These are phyloP conservation scores for Tetramorium simillimum DNA, from an alignment of 1,140 invertebrate genomes.

Conservation along the genomic window DNA sequence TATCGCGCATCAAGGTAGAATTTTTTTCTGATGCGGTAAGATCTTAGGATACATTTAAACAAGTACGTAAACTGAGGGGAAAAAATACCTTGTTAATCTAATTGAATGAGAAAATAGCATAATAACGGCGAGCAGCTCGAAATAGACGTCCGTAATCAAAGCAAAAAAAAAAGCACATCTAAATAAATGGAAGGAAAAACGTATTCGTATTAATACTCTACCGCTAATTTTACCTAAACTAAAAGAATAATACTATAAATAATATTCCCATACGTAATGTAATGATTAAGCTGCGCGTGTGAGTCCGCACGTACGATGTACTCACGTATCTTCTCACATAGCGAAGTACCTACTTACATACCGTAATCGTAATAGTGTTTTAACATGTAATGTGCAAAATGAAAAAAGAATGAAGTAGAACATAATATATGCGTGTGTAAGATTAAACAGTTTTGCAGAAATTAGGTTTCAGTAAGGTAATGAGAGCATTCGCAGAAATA, in stretches of 20 bases:
- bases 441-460: conserved; percentile 46
- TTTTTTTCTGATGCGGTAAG: conserved; percentile 73
- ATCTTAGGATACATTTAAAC: conserved; percentile 67
- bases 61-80: conserved; percentile 69
- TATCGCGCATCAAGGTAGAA: conserved; percentile 65
- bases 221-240: conserved; percentile 79
- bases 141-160: conserved; percentile 80
- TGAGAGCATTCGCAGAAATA: conserved; percentile 40
- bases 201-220: conserved; percentile 78
- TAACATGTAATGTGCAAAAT: conserved; percentile 73
- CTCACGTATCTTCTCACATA: conserved; percentile 78
- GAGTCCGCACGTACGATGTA: conserved; percentile 79
- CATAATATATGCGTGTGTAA: conserved; percentile 53
- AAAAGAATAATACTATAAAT: conserved; percentile 80
- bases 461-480: conserved; percentile 9
- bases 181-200: conserved; percentile 69
- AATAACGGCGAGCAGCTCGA: conserved; percentile 74
- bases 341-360: conserved; percentile 77
- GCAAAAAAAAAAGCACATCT: conserved; percentile 63
- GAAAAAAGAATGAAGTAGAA: conserved; percentile 57
- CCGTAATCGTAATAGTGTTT: conserved; percentile 80
- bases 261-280: conserved; percentile 81
- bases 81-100: conserved; percentile 62
- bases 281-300: conserved; percentile 80
- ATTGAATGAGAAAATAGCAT: conserved; percentile 57